Percentiles rank a stretch among this genome's conserved stretches.
These are phyloP conservation scores for Eucidaris tribuloides DNA, from an alignment of 35 echinoderm and acorn worm genomes.

Conservation along the genomic window DNA sequence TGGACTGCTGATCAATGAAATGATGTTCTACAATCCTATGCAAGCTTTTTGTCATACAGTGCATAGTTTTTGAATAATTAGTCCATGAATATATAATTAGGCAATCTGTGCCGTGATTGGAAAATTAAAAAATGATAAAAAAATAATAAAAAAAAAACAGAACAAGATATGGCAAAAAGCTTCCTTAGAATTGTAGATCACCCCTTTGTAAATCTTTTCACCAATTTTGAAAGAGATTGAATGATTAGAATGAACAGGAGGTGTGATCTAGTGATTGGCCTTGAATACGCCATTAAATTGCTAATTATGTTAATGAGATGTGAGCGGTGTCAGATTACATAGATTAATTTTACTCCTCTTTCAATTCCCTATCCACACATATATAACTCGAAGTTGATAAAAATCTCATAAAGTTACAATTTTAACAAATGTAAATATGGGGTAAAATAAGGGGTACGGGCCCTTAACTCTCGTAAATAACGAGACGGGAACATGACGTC, in stretches of 20 bases:
- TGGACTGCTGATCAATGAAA: neutral
- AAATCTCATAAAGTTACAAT: too few relatives aligned
- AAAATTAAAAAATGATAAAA: neutral
- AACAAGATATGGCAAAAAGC: neutral
- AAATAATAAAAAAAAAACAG: neutral
- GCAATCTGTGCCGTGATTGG: neutral
- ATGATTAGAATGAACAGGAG: neutral
- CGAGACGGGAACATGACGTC: too few relatives aligned
- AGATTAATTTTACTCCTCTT: too few relatives aligned
- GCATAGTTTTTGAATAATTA: neutral
- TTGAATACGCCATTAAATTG: neutral
- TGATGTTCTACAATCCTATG: neutral
- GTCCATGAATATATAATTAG: neutral
- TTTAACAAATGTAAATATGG: too few relatives aligned
- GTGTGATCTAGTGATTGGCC: neutral
- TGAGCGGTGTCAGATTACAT: too few relatives aligned
- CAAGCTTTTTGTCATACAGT: neutral
- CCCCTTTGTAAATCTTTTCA: neutral
- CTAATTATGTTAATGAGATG: neutral
- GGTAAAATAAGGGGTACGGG: too few relatives aligned
- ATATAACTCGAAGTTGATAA: neutral
- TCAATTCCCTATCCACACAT: neutral
- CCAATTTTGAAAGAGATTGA: constrained; percentile 1
- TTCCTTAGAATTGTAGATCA: neutral
- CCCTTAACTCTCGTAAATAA: too few relatives aligned